Conservation (phyloP, 2,797 vertebrate species). For the Gobio occitaniae region DNA sequence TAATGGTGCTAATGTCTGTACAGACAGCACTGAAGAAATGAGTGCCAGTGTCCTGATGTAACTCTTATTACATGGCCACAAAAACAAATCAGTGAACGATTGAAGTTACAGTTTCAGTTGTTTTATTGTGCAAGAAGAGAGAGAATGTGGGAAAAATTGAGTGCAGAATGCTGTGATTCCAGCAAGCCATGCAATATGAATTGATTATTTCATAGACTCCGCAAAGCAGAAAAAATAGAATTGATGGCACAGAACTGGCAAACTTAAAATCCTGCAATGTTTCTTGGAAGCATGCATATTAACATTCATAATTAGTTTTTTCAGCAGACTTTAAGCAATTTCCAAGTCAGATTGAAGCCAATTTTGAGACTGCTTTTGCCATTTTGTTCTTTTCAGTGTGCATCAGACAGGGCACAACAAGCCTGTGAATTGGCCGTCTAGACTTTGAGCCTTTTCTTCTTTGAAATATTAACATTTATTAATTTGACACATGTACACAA, state of each 20-base stretch:
- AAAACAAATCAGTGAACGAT: neutral
- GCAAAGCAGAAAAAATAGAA: neutral
- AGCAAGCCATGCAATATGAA: neutral
- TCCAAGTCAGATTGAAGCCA: neutral
- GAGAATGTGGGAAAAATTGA: neutral
- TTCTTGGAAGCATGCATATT: neutral
- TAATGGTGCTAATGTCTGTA: neutral
- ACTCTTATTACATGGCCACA: neutral
- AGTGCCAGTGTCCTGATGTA: neutral
- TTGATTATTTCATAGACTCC: neutral
- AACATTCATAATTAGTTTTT: no score
- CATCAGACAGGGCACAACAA: neutral
- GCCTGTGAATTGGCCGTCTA: neutral
- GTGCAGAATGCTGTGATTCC: neutral
- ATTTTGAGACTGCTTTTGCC: neutral
- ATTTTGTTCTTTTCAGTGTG: neutral
- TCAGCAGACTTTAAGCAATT: neutral
- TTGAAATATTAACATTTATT: neutral
- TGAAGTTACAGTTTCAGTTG: neutral
- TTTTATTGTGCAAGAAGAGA: neutral
- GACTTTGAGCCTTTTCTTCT: neutral
- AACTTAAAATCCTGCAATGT: neutral
- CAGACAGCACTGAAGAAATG: neutral
- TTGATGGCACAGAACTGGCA: no score
- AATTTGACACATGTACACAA: neutral